Evolutionary conservation across 2,888 invertebrate genomes (phyloP).

Genomic region (Lymantria dispar): DNA sequence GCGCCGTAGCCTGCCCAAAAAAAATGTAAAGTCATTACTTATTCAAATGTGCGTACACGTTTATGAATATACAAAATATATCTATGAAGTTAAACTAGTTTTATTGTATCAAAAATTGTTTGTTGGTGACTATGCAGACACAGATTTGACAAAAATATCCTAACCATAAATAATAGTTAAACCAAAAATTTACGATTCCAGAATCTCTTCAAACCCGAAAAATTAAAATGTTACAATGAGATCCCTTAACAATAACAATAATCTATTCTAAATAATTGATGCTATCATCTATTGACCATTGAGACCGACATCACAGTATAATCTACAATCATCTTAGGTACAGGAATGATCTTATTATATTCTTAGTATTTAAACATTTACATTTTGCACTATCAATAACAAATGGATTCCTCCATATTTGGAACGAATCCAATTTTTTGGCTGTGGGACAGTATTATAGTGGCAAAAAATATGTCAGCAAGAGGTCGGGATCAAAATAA

Average conservation of each 20-base stretch:
- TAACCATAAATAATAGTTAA: constrained; percentile 44
- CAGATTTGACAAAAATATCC: constrained; percentile 39
- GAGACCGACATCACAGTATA: constrained; percentile 81
- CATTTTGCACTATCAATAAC: constrained; percentile 71
- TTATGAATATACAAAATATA: too few relatives aligned
- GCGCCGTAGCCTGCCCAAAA: too few relatives aligned
- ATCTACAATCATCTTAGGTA: constrained; percentile 79
- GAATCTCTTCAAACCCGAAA: constrained; percentile 68
- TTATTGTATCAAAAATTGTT: too few relatives aligned
- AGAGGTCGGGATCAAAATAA: not conserved
- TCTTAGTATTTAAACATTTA: constrained; percentile 61
- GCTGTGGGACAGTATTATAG: constrained; percentile 8
- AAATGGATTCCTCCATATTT: constrained; percentile 52
- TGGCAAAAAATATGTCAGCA: constrained; percentile 4
- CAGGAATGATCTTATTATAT: constrained; percentile 77
- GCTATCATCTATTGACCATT: constrained; percentile 76
- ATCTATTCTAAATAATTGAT: constrained; percentile 77
- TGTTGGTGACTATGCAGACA: constrained; percentile 14
- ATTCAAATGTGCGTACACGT: too few relatives aligned
- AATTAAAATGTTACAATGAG: constrained; percentile 75
- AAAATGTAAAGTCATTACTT: too few relatives aligned
- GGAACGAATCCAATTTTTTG: constrained; percentile 10
- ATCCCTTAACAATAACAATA: constrained; percentile 81
- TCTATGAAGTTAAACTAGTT: too few relatives aligned
- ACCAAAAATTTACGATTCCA: constrained; percentile 68